Conservation (phyloP, 1,140 invertebrate genomes). For the Drosophila bifasciata region DNA sequence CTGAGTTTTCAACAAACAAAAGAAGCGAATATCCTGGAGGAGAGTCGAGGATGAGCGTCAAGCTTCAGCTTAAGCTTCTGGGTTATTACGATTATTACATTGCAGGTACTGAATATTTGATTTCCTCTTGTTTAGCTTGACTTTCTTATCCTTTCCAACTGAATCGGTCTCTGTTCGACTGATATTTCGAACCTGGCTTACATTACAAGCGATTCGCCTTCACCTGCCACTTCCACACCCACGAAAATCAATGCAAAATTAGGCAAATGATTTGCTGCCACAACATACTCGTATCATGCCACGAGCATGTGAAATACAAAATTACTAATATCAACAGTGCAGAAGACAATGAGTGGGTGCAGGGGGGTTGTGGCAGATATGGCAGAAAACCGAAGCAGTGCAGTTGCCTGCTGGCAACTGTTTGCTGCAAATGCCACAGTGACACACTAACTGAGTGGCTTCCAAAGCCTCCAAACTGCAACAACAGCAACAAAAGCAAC, state of each 20-base stretch:
- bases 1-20: too few relatives aligned
- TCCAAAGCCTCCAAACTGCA: constrained; percentile 50
- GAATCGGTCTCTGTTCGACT: too few relatives aligned
- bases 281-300: constrained; percentile 48
- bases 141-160: too few relatives aligned
- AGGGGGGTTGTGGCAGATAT: too few relatives aligned
- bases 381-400: constrained; percentile 39
- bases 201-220: constrained; percentile 31
- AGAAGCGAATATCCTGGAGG: too few relatives aligned
- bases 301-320: constrained; percentile 64
- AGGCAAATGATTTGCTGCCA: constrained; percentile 40
- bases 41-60: too few relatives aligned
- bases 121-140: too few relatives aligned
- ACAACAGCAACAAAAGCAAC: constrained; percentile 24
- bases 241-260: constrained; percentile 40
- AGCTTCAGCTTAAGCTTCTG: too few relatives aligned
- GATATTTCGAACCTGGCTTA: constrained; percentile 27
- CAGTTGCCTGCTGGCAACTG: constrained; percentile 32
- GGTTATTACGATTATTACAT: too few relatives aligned
- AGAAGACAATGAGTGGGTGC: constrained; percentile 44
- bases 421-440: constrained; percentile 68
- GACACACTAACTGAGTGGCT: constrained; percentile 78
- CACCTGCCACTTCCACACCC: constrained; percentile 13
- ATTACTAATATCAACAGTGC: constrained; percentile 69
- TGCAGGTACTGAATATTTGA: not conserved